These are phyloP conservation scores for Drosophila nannoptera DNA, from an alignment of 1,140 invertebrate species.

Conservation along the genomic window DNA sequence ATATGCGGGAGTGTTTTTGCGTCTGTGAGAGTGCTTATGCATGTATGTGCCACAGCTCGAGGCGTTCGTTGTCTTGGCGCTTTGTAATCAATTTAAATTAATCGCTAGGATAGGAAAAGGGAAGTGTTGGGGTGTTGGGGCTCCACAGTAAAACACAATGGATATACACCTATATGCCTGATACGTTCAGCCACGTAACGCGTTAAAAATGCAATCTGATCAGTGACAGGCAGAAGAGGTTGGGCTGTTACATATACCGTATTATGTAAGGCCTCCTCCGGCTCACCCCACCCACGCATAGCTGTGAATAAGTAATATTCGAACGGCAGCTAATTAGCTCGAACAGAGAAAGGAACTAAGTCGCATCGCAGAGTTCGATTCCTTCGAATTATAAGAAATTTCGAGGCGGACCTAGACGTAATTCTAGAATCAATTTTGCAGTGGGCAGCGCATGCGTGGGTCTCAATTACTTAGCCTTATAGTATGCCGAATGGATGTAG, in stretches of 20 bases:
- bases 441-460: too few species aligned
- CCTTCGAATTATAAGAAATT: too few species aligned
- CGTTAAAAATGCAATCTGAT: constrained; percentile 52
- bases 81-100: constrained; percentile 29
- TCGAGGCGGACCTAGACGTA: too few species aligned
- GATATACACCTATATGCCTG: constrained; percentile 35
- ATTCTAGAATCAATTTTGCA: too few species aligned
- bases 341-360: too few species aligned
- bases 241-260: constrained; percentile 7
- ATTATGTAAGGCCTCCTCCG: constrained; percentile 4
- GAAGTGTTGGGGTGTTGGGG: not conserved
- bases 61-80: constrained; percentile 45
- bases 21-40: too few species aligned
- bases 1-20: not conserved
- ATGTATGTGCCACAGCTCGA: constrained; percentile 3
- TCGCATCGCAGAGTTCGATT: too few species aligned
- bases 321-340: too few species aligned
- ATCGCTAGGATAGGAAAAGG: too few species aligned
- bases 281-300: not conserved
- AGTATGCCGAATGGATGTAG: constrained; percentile 5
- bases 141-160: constrained; percentile 19
- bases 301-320: constrained; percentile 8
- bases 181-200: constrained; percentile 38
- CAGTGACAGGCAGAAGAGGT: constrained; percentile 17
- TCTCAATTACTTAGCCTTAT: too few species aligned